A percentile compares a stretch with the other conserved stretches of the same genome.
phyloP scores from a whole-genome alignment of 1,140 invertebrate genomes.

The Temnothorax longispinosus region DNA sequence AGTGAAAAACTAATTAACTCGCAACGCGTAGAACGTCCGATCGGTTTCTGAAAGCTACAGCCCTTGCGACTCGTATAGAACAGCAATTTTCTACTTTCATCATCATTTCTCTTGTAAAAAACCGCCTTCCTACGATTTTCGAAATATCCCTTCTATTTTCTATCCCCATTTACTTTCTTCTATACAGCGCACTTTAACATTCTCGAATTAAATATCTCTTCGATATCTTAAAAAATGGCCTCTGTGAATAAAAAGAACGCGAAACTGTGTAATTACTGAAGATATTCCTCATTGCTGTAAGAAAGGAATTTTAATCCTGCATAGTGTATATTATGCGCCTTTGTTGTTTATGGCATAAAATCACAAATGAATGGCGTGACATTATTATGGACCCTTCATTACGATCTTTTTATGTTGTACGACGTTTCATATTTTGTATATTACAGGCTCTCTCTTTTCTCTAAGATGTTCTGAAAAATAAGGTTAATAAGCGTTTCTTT shows the following conservation, averaged over 20 bases:
- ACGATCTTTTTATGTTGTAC: not conserved
- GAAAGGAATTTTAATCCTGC: not conserved
- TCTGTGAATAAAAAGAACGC: not conserved
- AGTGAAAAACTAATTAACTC: constrained; percentile 38
- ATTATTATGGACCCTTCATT: constrained; percentile 5
- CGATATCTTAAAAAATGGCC: not conserved
- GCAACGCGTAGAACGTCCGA: not conserved
- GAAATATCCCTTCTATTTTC: not conserved
- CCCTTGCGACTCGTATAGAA: not conserved
- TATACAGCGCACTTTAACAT: not conserved
- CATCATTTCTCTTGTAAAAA: not conserved
- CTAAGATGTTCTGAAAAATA: not conserved
- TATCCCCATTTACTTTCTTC: not conserved
- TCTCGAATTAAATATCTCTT: not conserved
- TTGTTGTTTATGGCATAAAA: not conserved
- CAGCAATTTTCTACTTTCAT: not conserved
- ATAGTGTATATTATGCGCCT: not conserved
- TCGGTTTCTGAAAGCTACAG: not conserved
- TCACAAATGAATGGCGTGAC: not conserved
- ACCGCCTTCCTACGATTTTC: not conserved
- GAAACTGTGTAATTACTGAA: not conserved
- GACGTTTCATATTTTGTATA: not conserved
- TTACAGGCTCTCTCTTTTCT: not conserved
- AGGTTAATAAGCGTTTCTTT: not conserved
- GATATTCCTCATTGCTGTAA: not conserved